phyloP scores from a whole-genome alignment of 2,797 vertebrate species.

The Octomys mimax region DNA sequence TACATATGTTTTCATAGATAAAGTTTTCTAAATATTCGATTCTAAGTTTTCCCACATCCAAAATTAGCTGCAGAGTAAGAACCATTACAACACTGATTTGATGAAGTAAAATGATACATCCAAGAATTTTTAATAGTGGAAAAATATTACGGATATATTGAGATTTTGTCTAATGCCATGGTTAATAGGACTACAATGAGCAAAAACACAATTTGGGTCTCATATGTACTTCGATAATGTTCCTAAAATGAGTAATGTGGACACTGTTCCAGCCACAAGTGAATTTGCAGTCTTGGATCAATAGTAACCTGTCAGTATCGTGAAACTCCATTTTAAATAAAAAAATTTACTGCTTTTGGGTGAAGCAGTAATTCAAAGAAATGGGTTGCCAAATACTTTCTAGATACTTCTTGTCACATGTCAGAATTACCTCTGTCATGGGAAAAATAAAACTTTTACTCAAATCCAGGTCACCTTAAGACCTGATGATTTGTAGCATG shows the following conservation, averaged over 20 bases:
- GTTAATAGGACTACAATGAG: not conserved
- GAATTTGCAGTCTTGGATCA: slow-evolving; percentile 41
- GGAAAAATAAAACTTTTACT: slow-evolving; percentile 31
- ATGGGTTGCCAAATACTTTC: slow-evolving; percentile 13
- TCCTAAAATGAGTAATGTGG: slow-evolving; percentile 13
- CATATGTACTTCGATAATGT: not conserved
- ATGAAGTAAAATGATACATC: not conserved
- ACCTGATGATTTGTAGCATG: slow-evolving; percentile 12
- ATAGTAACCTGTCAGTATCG: slow-evolving; percentile 50
- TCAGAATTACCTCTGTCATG: not conserved
- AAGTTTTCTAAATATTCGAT: not conserved
- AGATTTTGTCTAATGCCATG: not conserved
- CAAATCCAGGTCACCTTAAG: not conserved
- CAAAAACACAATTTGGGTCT: not conserved
- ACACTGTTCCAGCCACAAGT: slow-evolving; percentile 22
- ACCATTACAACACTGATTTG: not conserved
- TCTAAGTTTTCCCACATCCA: not conserved
- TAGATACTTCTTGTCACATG: not conserved
- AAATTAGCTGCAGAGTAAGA: not conserved
- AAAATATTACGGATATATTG: not conserved
- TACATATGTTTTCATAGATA: not conserved
- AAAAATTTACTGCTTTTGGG: slow-evolving; percentile 37
- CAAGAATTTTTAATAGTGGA: not conserved
- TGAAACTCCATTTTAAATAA: slow-evolving; percentile 56
- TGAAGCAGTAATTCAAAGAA: slow-evolving; percentile 26